Evolutionary conservation across 2,888 invertebrate genomes (phyloP), one percentile per base, ranked within the genome.

Genomic region (Tupiocoris notatus): DNA sequence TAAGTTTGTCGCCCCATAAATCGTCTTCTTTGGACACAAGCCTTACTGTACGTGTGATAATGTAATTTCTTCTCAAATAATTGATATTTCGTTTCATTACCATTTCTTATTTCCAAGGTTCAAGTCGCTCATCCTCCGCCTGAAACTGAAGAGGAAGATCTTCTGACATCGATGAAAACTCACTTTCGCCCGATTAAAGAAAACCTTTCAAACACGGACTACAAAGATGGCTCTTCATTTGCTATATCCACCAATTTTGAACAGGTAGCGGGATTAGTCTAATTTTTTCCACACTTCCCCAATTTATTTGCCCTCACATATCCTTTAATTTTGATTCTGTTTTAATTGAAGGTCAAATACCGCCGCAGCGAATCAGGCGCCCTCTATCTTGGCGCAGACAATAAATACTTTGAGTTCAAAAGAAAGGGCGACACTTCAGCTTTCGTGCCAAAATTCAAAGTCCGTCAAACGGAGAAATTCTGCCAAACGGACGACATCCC

Each of bases 181-280:
- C 94, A 95, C 85, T 94, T 95, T 86, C 89, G 90, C 80, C 94
- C 94, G 17, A 94, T 94, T 81, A 88, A 89, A 81, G 88, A 80
- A 21, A 79, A 79, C 54, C 63, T 57, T n/a, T 76, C 56, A 25
- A 77, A 61, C 25, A 39, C 17, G 2, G 66, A 61, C 54, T 88
- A 87, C 82, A 88, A 87, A 25, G 92, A 92, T 84, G 92, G 92
- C 67, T 89, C 90, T 81, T 90, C 90, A 17, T 92, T 92, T 84
- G 87, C 89, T 80, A 89, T 92, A 1, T 84, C 85, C 77, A 84
- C 84, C 80, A 88, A 86, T 80, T 85, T 90, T 81, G 91, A 92
- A 82, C 82, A 85, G 25, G 88, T 91, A 24, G n/a, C n/a, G n/a
- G n/a, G n/a, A n/a, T n/a, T n/a, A n/a, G n/a, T n/a, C n/a, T n/a